Base-by-base conservation (phyloP, 2,113 vertebrate genomes). In the Taurulus bubalis region DNA sequence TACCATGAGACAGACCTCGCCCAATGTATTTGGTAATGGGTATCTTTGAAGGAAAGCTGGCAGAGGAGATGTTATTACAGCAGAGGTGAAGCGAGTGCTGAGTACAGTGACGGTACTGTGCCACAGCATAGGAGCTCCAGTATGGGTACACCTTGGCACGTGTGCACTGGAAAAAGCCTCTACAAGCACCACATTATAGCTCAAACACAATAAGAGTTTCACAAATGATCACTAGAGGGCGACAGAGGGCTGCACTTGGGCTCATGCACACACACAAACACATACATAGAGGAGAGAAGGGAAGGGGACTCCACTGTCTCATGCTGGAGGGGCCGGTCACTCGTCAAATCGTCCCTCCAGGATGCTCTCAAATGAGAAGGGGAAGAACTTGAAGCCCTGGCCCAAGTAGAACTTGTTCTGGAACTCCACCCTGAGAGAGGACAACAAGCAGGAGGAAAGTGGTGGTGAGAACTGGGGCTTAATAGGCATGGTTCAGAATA, bases 381-480 rank as follows among this genome's bases (percentile, higher is more conserved):
- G 98, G 47, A 98, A 83, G 59, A 99, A 99, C 92, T 98, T 98
- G 95, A 98, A 98, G 11, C 98, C 98, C 12, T 96, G 95, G 24
- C 98, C 98, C 0, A 84, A 92, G 94, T 99, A 99, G 95, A 99
- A 99, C 91, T 99, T 99, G 92, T 98, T 99, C 95, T 99, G 98
- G 94, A 99, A 99, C 91, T 99, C 98, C 18, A 99, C 96, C 98
- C 98, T 99, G 93, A 88, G 85, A 86, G 26, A 66, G 7, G 62
- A 80, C 38, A 40, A 75, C 86, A 32, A 77, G 49, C 79, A 28
- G 26, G 38, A 64, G 69, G 12, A 74, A 62, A 24, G 2, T 8
- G 53, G 40, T 18, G 51, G 34, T 75, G 42, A 83, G 30, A 36
- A 18, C 4, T 18, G 18, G 34, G 9, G 3, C 59, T 65, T 65